These are phyloP conservation scores for Riptortus pedestris DNA, from an alignment of 1,140 invertebrate genomes.

Conservation along the genomic window DNA sequence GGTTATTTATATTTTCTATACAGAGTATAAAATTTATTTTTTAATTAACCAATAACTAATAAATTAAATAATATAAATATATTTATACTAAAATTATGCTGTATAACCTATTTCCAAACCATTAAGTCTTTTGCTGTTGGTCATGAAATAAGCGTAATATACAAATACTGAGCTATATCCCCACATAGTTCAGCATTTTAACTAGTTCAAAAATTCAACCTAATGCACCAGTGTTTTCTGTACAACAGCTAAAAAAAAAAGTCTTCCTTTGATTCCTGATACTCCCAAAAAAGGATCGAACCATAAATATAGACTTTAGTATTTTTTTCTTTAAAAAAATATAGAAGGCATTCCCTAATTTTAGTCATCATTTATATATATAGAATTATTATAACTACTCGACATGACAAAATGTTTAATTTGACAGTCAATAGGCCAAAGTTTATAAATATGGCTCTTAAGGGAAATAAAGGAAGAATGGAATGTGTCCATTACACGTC, in stretches of 20 bases:
- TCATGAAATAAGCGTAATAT: conserved; percentile 26
- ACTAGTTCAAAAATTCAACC: not conserved
- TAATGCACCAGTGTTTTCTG: conserved; percentile 16
- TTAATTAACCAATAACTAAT: not conserved
- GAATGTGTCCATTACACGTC: not conserved
- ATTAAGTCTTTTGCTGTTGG: conserved; percentile 25
- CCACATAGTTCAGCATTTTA: conserved; percentile 11
- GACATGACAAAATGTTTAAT: conserved; percentile 7
- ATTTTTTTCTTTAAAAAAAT: conserved; percentile 15
- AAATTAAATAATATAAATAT: conserved; percentile 5
- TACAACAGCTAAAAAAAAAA: not conserved
- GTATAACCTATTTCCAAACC: conserved; percentile 19
- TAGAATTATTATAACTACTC: not conserved
- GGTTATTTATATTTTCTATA: not conserved
- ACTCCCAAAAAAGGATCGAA: not conserved
- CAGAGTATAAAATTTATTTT: not conserved
- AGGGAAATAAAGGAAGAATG: not conserved
- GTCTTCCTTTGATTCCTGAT: not conserved
- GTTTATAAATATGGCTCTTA: not conserved
- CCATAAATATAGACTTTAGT: conserved; percentile 8
- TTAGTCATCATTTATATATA: not conserved
- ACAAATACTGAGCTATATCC: conserved; percentile 12
- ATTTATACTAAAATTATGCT: conserved; percentile 8
- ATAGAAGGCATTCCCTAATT: not conserved
- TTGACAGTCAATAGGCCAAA: conserved; percentile 2